Evolutionary conservation across 1,140 invertebrate genomes (phyloP).

Genomic region (Periplaneta americana): DNA sequence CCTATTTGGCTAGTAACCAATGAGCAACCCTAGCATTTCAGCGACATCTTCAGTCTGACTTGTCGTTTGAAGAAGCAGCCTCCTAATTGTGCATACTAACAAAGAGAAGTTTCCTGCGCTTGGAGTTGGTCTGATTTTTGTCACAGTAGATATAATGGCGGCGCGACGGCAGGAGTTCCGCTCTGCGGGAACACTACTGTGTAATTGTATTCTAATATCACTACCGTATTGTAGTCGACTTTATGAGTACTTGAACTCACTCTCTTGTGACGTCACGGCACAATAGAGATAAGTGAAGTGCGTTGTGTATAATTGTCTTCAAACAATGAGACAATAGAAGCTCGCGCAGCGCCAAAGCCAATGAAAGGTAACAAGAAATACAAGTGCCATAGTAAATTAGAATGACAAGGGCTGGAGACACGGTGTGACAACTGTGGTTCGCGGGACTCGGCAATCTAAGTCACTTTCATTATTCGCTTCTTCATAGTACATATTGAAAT

Average conservation of each 20-base stretch:
- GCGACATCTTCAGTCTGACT: no score
- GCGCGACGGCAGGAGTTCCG: no score
- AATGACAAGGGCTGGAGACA: not conserved
- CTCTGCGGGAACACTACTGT: not conserved
- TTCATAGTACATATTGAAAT: no score
- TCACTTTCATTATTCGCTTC: no score
- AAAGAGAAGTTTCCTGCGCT: no score
- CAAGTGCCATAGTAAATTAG: not conserved
- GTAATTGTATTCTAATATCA: not conserved
- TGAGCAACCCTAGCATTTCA: no score
- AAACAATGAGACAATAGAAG: not conserved
- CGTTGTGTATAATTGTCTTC: not conserved
- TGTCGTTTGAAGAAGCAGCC: no score
- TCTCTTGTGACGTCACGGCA: not conserved
- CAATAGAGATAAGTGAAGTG: not conserved
- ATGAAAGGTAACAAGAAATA: not conserved
- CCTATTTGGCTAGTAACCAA: no score
- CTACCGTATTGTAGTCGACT: not conserved
- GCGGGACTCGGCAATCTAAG: no score
- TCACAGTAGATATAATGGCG: no score
- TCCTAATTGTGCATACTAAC: no score
- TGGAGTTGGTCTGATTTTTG: no score
- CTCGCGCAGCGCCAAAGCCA: not conserved
- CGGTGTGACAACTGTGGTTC: not conserved
- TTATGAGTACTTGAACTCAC: not conserved